Conservation (phyloP, 2,888 invertebrate species). For the Herminia tarsipennalis region DNA sequence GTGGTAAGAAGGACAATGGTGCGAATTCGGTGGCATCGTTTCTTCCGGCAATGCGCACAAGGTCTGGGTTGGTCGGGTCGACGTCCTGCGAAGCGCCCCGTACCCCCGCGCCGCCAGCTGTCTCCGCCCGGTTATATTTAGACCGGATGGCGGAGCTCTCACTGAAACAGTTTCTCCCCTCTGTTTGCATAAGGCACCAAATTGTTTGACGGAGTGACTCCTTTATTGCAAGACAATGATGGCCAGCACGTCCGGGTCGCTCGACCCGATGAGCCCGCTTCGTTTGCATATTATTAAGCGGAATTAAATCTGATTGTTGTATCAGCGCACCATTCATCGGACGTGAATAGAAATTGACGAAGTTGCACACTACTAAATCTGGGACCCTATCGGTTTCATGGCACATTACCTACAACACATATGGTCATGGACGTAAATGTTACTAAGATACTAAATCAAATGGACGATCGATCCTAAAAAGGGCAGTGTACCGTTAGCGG, state of each 20-base stretch:
- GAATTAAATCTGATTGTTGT: slow-evolving; percentile 29
- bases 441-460: slow-evolving; percentile 53
- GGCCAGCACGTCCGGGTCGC: slow-evolving; percentile 29
- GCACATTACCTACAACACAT: slow-evolving; percentile 30
- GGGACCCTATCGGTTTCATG: slow-evolving; percentile 14
- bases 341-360: slow-evolving; percentile 14
- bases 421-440: slow-evolving; percentile 38
- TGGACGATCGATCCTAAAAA: slow-evolving; percentile 59
- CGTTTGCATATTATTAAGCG: slow-evolving; percentile 29
- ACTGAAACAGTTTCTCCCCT: slow-evolving; percentile 77
- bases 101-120: slow-evolving; percentile 60
- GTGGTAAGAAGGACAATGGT: slow-evolving; percentile 50
- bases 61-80: slow-evolving; percentile 78
- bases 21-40: slow-evolving; percentile 56
- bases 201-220: slow-evolving; percentile 57
- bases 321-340: slow-evolving; percentile 16
- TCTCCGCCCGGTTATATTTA: slow-evolving; percentile 77
- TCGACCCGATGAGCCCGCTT: slow-evolving; percentile 14
- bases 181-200: slow-evolving; percentile 68
- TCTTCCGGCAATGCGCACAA: slow-evolving; percentile 70
- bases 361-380: slow-evolving; percentile 16
- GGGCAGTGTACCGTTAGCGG: slow-evolving; percentile 66
- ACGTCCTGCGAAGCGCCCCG: slow-evolving; percentile 57
- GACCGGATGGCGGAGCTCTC: slow-evolving; percentile 74
- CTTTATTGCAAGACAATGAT: slow-evolving; percentile 53